Evolutionary conservation across 2,113 vertebrate species (phyloP).

Genomic region (Petrocephalus zakoni): DNA sequence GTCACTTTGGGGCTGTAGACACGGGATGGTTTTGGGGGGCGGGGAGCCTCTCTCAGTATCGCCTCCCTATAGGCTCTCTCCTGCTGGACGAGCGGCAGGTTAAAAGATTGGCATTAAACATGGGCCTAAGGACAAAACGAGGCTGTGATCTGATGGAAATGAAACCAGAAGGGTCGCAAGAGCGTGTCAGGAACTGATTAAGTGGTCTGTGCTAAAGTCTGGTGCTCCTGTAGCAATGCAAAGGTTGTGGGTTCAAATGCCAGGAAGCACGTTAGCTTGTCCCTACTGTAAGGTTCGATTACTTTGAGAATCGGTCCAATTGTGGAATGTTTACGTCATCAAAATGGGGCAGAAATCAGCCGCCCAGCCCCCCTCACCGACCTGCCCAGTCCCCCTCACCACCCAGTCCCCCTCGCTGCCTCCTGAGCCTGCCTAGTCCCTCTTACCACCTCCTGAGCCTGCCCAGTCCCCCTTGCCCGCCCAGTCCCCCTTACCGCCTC

Average conservation of each 20-base stretch:
- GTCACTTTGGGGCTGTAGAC: constrained; percentile 57
- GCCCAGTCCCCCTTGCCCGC: constrained; percentile 37
- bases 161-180: background rate
- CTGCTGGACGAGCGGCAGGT: constrained; percentile 59
- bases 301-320: background rate
- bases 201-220: background rate
- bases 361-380: constrained; percentile 36
- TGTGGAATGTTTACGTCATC: background rate
- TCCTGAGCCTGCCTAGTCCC: too few relatives aligned
- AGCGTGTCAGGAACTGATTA: too few relatives aligned
- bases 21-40: constrained; percentile 50
- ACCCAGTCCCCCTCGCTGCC: too few relatives aligned
- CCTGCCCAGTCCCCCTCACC: too few relatives aligned
- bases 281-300: background rate
- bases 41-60: constrained; percentile 60
- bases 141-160: background rate
- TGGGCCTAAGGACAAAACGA: constrained; percentile 34
- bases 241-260: background rate
- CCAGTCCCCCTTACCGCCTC: constrained; percentile 59
- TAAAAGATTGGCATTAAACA: background rate
- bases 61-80: constrained; percentile 74
- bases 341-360: background rate
- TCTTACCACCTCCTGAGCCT: too few relatives aligned
- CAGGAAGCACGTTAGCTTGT: background rate
- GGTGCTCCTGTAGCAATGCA: background rate